Evolutionary conservation across 2,888 invertebrate genomes (phyloP), one percentile per base, ranked within the genome.

Genomic region (Dorcus hopei): DNA sequence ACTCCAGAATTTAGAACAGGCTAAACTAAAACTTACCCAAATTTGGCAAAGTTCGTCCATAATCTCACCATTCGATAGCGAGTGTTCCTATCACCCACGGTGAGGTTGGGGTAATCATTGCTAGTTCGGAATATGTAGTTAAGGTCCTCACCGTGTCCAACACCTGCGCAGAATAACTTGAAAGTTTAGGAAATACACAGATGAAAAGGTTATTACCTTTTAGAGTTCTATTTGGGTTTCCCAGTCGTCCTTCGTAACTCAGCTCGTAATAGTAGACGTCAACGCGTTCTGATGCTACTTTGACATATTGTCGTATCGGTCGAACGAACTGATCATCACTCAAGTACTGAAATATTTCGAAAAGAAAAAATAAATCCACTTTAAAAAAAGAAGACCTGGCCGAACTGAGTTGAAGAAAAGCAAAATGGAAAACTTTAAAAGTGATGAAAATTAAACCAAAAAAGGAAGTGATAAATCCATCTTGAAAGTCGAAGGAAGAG

Each of bases 251-350:
- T 53, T 61, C 53, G 41, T 67, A 67, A n/a, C 66, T 66, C 50
- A 68, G 66, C 56, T 56, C 55, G 49, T 68, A 68, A 2, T 65
- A 58, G 42, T 66, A 68, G 1, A 62, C 63, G 1, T 58, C 54
- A 9, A 55, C 41, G 39, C 43, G 42, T 52, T 59, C 38, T 1
- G 65, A 62, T 41, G 58, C 54, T 11, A 64, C 45, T n/a, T 53
- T 49, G 7, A 58, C 61, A 1, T 59, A 61, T 57, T 68, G 58
- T 16, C 52, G 51, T 33, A 66, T 65, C 11, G 67, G 62, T 16
- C 67, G 58, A 9, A 63, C 57, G 50, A 67, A 66, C 49, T 60
- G 53, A 43, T 61, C 52, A 49, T 67, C 67, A 47, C 65, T 67
- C 9, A 63, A 43, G 56, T 54, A 64, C 66, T 64, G 52, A 16